phyloP scores from a whole-genome alignment of 1,140 invertebrate genomes.

The Maniola jurtina region DNA sequence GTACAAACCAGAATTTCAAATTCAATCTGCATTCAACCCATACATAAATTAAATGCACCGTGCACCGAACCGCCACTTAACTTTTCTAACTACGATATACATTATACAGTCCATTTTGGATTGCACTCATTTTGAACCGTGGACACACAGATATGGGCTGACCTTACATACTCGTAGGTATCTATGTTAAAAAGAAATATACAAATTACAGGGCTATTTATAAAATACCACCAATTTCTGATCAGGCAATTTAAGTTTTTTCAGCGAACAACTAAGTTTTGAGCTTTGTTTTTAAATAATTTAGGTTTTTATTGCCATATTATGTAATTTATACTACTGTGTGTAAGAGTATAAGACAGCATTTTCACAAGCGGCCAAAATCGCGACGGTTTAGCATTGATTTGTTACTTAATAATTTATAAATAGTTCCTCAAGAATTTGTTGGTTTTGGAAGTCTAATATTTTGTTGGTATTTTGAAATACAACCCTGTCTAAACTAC shows the following conservation, averaged over 20 bases:
- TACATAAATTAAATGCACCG: slow-evolving; percentile 73
- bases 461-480: too few species aligned
- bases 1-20: slow-evolving; percentile 51
- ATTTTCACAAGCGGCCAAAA: too few species aligned
- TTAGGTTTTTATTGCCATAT: too few species aligned
- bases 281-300: too few species aligned
- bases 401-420: too few species aligned
- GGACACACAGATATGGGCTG: slow-evolving; percentile 25
- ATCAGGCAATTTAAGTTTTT: not conserved
- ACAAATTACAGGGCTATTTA: slow-evolving; percentile 1
- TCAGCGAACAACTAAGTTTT: too few species aligned
- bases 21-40: slow-evolving; percentile 47
- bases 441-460: too few species aligned
- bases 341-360: too few species aligned
- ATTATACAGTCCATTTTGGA: slow-evolving; percentile 60
- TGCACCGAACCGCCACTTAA: slow-evolving; percentile 66
- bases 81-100: slow-evolving; percentile 72
- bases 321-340: too few species aligned
- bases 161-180: not conserved
- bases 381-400: too few species aligned
- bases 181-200: not conserved
- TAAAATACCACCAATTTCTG: not conserved
- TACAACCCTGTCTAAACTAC: too few species aligned
- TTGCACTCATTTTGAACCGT: slow-evolving; percentile 65
- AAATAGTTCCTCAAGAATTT: too few species aligned